phyloP scores from a whole-genome alignment of 2,113 vertebrate genomes.

The Zapus hudsonius region DNA sequence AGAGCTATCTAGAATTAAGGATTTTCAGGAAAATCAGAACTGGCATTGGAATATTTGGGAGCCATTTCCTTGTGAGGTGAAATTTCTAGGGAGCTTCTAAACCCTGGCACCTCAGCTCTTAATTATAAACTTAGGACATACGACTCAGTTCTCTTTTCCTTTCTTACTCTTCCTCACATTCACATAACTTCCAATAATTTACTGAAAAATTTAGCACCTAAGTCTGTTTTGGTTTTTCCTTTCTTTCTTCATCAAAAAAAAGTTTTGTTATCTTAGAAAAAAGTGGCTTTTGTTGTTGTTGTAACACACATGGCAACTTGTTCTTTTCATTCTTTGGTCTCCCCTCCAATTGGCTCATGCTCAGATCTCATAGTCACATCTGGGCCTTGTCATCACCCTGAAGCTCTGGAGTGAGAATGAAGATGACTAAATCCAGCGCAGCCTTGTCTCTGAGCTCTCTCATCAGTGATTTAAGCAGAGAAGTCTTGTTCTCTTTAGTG shows the following conservation, averaged over 20 bases:
- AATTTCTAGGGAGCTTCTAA: neutral
- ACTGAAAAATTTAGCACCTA: neutral
- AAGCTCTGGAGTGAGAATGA: neutral
- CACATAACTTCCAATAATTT: neutral
- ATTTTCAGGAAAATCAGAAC: constrained; percentile 6
- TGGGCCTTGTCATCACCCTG: neutral
- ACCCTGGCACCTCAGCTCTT: neutral
- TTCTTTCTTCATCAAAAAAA: neutral
- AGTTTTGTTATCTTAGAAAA: no score
- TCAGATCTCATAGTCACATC: neutral
- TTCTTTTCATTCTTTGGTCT: neutral
- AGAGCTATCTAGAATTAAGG: neutral
- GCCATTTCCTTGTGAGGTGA: neutral
- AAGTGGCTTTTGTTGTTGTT: no score
- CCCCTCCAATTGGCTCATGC: neutral
- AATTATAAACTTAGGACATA: neutral
- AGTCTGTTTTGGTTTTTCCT: neutral
- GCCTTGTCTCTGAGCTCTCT: neutral
- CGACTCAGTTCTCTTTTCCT: neutral
- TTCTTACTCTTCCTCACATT: neutral
- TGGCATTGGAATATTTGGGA: neutral
- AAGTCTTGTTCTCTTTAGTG: neutral
- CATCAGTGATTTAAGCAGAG: neutral
- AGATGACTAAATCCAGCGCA: neutral
- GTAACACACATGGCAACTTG: neutral